Base-by-base conservation (phyloP, 2,113 vertebrate genomes). In the Helogale parvula region DNA sequence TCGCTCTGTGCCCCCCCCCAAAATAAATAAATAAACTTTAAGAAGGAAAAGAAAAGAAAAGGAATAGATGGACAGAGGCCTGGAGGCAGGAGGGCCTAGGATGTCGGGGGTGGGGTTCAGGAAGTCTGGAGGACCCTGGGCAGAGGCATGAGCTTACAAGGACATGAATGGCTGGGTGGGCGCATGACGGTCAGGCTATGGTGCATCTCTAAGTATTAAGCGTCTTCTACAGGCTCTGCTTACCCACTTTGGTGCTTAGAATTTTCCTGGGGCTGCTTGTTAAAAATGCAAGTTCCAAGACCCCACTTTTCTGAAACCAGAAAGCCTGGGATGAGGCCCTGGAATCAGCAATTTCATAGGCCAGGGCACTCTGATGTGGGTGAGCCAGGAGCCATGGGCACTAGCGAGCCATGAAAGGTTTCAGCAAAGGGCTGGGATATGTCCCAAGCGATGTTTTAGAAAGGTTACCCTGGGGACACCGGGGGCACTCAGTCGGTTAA, bases 41-140 rank as follows among this genome's bases (percentile, higher is more conserved):
- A 27, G 27, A 63, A 63, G 10, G 8, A 63, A 63, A 65, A 65
- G 63, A 65, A 65, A 71, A 71, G 52, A 79, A 41, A 41, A n/a
- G 57, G 14, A 45, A 35, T 17, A 38, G 23, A 15, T 6, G 38
- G 47, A 17, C n/a, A 31, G 5, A 33, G 5, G 9, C 33, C 31
- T 15, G 57, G 57, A 17, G 35, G 29, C 35, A 31, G 47, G 54
- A 89, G 14, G 80, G 69, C 68, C 7, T 38, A 45, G n/a, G 35
- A 45, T 17, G 47, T 13, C 31, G 54, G 14, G 38, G 54, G 23
- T 38, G 79, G 66, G 31, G n/a, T 4, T 35, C 41, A 23, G 27
- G 69, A 38, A 29, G 17, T 0, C 5, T 0, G 16, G 38, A 47
- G 50, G 45, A 1, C 17, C 1, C 1, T 7, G 60, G 57, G 69